Conservation (phyloP, 1,140 invertebrate species). For the Leucophenga varia region DNA sequence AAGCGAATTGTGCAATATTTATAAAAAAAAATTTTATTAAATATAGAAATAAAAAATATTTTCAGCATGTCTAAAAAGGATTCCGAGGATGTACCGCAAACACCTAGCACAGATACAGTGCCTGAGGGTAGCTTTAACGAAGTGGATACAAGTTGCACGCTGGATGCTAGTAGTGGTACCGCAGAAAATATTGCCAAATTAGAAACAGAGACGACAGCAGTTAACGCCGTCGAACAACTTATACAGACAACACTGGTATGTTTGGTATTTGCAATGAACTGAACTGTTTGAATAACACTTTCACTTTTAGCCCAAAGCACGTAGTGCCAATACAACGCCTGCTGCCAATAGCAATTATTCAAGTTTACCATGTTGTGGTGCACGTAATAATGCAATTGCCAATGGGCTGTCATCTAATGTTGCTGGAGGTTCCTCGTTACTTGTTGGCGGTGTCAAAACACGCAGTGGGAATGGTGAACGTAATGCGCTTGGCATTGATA, state of each 20-base stretch:
- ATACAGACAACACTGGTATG: constrained; percentile 51
- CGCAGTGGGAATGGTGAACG: constrained; percentile 48
- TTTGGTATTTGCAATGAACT: too few relatives aligned
- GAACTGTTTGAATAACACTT: too few relatives aligned
- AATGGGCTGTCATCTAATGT: constrained; percentile 20
- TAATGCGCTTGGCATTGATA: constrained; percentile 50
- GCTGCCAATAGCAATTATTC: constrained; percentile 48
- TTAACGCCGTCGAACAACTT: constrained; percentile 25
- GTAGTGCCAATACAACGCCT: constrained; percentile 37
- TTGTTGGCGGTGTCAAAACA: constrained; percentile 20
- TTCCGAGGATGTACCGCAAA: constrained; percentile 47
- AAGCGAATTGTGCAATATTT: constrained; percentile 19
- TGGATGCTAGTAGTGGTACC: constrained; percentile 25
- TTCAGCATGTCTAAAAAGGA: constrained; percentile 50
- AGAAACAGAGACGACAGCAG: constrained; percentile 29
- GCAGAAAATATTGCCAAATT: constrained; percentile 46
- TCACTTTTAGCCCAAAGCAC: constrained; percentile 42
- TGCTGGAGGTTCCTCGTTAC: constrained; percentile 11
- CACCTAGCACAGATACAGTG: constrained; percentile 44
- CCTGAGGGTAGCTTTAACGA: constrained; percentile 45
- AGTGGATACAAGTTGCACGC: constrained; percentile 20
- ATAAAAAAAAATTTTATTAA: neutral
- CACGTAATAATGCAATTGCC: constrained; percentile 7
- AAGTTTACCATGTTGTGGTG: constrained; percentile 52
- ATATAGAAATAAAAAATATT: constrained; percentile 1